Conservation (phyloP, 2,797 vertebrate genomes). For the Masticophis lateralis region DNA sequence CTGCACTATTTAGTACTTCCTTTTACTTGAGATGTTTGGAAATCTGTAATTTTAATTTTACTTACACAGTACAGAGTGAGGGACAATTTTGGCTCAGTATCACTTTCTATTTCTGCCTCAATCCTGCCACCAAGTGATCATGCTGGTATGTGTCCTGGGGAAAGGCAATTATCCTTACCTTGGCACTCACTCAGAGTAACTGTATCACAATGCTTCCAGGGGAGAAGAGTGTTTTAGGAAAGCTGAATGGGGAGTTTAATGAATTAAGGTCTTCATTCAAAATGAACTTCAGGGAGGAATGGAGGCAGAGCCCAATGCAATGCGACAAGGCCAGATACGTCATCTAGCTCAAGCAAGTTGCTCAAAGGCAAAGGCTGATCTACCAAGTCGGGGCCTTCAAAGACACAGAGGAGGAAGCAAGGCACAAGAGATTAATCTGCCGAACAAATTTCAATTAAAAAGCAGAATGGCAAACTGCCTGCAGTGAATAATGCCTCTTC, state of each 20-base stretch:
- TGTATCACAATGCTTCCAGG: neutral
- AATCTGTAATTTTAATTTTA: neutral
- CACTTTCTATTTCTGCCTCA: constrained; percentile 57
- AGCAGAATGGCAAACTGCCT: neutral
- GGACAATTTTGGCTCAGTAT: neutral
- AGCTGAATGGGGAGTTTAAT: constrained; percentile 15
- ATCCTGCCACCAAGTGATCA: constrained; percentile 61
- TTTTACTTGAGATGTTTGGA: neutral
- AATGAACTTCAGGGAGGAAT: neutral
- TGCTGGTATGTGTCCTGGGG: neutral
- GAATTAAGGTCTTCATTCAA: neutral
- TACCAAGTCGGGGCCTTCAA: neutral
- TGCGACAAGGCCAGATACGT: neutral
- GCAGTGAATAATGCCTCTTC: neutral
- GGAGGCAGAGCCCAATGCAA: neutral
- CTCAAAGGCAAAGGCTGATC: neutral
- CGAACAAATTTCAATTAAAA: neutral
- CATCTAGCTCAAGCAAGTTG: neutral
- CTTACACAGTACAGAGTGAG: neutral
- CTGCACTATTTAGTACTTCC: neutral
- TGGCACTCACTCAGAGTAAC: neutral
- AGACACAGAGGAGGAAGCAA: neutral
- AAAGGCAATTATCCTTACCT: neutral
- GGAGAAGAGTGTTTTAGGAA: neutral
- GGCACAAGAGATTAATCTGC: neutral